Conservation (phyloP, 2,888 invertebrate species). For the Augochlorella aurata region DNA sequence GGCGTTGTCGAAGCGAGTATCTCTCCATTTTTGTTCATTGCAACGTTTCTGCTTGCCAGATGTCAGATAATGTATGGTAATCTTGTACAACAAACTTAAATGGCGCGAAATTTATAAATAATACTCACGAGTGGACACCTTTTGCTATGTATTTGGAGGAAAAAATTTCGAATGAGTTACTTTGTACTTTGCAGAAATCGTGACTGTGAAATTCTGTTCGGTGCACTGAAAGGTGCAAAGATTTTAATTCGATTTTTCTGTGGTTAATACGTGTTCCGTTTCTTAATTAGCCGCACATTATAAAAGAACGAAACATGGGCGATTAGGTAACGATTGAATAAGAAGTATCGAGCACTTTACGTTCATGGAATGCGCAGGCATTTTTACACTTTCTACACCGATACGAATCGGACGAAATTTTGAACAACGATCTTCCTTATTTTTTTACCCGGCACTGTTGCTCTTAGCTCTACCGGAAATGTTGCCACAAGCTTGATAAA, state of each 20-base stretch:
- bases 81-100: no score
- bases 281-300: neutral
- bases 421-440: neutral
- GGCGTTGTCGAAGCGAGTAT: no score
- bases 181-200: neutral
- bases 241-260: neutral
- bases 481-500: neutral
- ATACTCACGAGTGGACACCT: no score
- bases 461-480: neutral
- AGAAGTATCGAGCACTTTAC: neutral
- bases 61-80: no score
- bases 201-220: neutral
- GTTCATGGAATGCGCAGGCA: neutral
- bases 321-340: neutral
- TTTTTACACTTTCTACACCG: conserved; percentile 5
- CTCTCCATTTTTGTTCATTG: no score
- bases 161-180: no score
- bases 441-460: neutral
- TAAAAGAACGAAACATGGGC: neutral
- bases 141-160: no score
- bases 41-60: no score
- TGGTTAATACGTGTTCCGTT: neutral
- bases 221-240: neutral
- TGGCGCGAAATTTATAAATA: no score
- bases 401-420: neutral